Conservation (phyloP, 37 sponge, comb jelly and placozoan species). For the Axinella damicornis region DNA sequence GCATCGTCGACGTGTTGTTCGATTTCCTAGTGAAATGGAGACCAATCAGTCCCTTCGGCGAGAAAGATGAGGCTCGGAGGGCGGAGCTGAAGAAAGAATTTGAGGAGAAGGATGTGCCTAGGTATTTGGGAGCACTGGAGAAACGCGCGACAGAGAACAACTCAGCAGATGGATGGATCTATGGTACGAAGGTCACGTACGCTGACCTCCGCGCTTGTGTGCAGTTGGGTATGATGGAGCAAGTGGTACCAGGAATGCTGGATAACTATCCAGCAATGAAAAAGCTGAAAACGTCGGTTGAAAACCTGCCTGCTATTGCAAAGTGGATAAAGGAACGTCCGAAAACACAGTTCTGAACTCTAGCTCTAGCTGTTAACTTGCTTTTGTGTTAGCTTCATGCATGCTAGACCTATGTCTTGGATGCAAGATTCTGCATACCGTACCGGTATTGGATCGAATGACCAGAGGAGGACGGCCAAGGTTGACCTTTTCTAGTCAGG, state of each 20-base stretch:
- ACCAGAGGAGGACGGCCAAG: no score
- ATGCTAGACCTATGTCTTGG: no score
- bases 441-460: no score
- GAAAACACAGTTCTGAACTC: slow-evolving; percentile 42
- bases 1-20: slow-evolving; percentile 31
- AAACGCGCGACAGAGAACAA: slow-evolving; percentile 3
- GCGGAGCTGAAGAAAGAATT: slow-evolving; percentile 23
- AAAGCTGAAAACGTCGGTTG: slow-evolving; percentile 40
- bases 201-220: slow-evolving; percentile 27
- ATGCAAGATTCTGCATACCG: no score
- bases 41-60: not conserved
- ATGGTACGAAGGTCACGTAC: slow-evolving; percentile 43
- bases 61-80: slow-evolving; percentile 63
- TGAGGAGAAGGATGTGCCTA: slow-evolving; percentile 10
- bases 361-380: not conserved
- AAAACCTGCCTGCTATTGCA: slow-evolving; percentile 53
- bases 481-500: no score
- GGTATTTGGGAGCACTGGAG: slow-evolving; percentile 15
- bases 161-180: slow-evolving; percentile 29
- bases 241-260: not conserved
- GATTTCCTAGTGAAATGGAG: slow-evolving; percentile 29
- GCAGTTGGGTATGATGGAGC: not conserved
- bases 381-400: no score
- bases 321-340: slow-evolving; percentile 69
- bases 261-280: slow-evolving; percentile 35